Percentiles rank a stretch among this genome's conserved stretches.
These are phyloP conservation scores for Myripristis jacobus DNA, from an alignment of 2,797 vertebrate genomes.

Conservation along the genomic window DNA sequence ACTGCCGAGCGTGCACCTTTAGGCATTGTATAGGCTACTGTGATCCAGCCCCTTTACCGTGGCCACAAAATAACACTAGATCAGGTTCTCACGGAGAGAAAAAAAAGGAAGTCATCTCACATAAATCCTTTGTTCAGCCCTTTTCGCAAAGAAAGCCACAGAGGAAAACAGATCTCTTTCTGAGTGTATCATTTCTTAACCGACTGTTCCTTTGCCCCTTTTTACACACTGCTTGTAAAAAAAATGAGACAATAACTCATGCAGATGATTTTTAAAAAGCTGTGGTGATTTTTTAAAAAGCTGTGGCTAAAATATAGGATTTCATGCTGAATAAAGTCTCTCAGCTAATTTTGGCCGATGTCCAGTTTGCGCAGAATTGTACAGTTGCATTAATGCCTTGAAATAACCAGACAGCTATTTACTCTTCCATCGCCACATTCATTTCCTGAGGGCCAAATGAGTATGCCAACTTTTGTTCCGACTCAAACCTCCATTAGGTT, in stretches of 20 bases:
- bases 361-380: slow-evolving; percentile 52
- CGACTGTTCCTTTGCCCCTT: slow-evolving; percentile 61
- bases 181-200: slow-evolving; percentile 77
- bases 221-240: slow-evolving; percentile 57
- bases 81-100: slow-evolving; percentile 75
- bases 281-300: no score
- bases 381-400: slow-evolving; percentile 57
- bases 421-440: slow-evolving; percentile 60
- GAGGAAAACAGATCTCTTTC: slow-evolving; percentile 78
- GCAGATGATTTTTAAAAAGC: slow-evolving; percentile 63
- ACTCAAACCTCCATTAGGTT: slow-evolving; percentile 68
- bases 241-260: slow-evolving; percentile 60
- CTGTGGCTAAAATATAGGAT: slow-evolving; percentile 53
- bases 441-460: slow-evolving; percentile 61
- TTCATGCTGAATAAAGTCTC: slow-evolving; percentile 50
- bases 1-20: slow-evolving; percentile 33
- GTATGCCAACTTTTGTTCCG: slow-evolving; percentile 66
- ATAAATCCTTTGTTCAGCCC: slow-evolving; percentile 82
- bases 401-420: slow-evolving; percentile 76
- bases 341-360: slow-evolving; percentile 61
- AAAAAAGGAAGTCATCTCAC: slow-evolving; percentile 80
- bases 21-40: slow-evolving; percentile 36
- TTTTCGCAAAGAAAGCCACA: slow-evolving; percentile 72
- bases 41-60: slow-evolving; percentile 50
- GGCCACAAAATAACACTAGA: slow-evolving; percentile 76